Evolutionary conservation across 2,888 invertebrate genomes (phyloP).

Genomic region (Kryphioiulus occultus): DNA sequence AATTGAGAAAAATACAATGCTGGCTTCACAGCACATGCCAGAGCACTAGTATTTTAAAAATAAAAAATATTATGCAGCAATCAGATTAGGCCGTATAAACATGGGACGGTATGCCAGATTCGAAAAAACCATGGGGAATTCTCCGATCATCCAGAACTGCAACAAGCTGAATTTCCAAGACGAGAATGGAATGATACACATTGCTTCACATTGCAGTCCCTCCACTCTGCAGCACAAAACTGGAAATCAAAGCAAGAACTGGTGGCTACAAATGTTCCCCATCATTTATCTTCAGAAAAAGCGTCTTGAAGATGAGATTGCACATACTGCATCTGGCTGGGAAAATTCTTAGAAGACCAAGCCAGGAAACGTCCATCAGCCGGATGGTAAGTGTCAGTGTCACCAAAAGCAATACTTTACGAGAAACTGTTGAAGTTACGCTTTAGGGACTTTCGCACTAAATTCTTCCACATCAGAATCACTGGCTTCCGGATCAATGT

Average conservation of each 20-base stretch:
- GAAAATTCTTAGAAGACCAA: background rate
- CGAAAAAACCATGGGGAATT: no score
- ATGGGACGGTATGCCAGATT: no score
- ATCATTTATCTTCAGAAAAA: background rate
- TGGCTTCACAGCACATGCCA: no score
- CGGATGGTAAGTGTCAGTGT: background rate
- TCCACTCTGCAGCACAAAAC: background rate
- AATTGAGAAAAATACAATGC: no score
- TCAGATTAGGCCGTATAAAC: no score
- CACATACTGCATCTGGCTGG: background rate
- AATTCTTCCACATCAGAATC: constrained; percentile 62
- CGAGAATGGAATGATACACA: background rate
- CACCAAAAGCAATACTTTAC: background rate
- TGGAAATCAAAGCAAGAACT: background rate
- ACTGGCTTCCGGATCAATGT: constrained; percentile 60
- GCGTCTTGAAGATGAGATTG: background rate
- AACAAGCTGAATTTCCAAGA: background rate
- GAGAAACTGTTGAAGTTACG: background rate
- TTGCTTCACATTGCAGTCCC: background rate
- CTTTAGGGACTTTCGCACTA: constrained; percentile 57
- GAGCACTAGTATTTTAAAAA: no score
- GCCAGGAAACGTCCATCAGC: background rate
- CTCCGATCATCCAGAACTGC: background rate
- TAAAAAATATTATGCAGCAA: no score
- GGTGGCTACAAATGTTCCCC: background rate